Conservation (phyloP, 2,113 vertebrate genomes). For the Paradoxurus hermaphroditus region DNA sequence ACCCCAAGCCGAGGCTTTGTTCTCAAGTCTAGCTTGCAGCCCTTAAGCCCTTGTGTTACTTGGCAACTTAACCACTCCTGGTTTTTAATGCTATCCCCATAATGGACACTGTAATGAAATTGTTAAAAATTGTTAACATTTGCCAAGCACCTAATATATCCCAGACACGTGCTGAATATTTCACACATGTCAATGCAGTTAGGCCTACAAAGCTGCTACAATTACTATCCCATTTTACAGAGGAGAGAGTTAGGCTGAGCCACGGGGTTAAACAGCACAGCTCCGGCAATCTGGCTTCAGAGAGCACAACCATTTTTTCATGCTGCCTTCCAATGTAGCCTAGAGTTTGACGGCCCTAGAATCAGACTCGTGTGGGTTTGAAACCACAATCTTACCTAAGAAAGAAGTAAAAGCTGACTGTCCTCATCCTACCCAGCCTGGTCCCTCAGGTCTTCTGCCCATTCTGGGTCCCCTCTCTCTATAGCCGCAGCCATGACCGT, state of each 20-base stretch:
- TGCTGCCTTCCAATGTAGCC: not conserved
- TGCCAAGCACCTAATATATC: not conserved
- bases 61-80: not conserved
- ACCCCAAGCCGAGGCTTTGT: not conserved
- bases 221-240: not conserved
- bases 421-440: not conserved
- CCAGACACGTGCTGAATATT: not conserved
- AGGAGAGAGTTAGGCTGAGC: not conserved
- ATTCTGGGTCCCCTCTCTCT: not conserved
- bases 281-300: not conserved
- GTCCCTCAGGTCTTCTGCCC: not conserved
- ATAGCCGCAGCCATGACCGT: no score
- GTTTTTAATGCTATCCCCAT: not conserved
- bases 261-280: not conserved
- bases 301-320: not conserved
- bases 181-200: not conserved
- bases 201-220: not conserved
- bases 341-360: not conserved
- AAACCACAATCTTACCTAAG: not conserved
- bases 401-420: not conserved
- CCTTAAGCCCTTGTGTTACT: not conserved
- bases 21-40: not conserved
- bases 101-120: not conserved
- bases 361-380: not conserved
- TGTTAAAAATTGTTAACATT: not conserved